These are phyloP conservation scores for Bombus affinis DNA, from an alignment of 1,140 invertebrate species.

Conservation along the genomic window DNA sequence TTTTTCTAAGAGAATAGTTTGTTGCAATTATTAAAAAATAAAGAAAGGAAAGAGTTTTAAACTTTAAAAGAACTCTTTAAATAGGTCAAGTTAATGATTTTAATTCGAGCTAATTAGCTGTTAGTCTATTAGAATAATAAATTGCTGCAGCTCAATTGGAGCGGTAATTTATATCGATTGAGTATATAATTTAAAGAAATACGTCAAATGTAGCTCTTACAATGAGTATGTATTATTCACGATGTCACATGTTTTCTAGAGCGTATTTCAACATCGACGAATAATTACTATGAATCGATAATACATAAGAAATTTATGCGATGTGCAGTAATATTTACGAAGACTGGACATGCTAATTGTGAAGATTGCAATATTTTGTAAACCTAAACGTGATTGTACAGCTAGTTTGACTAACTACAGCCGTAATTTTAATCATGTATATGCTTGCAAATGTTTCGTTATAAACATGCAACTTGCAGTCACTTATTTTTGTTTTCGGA, in stretches of 20 bases:
- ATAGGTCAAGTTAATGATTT: slow-evolving; percentile 12
- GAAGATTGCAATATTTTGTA: slow-evolving; percentile 54
- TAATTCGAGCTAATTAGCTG: slow-evolving; percentile 22
- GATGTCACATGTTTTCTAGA: slow-evolving; percentile 24
- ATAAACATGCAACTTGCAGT: slow-evolving; percentile 9
- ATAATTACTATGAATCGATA: slow-evolving; percentile 23
- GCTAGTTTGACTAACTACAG: slow-evolving; percentile 40
- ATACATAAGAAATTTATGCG: slow-evolving; percentile 15
- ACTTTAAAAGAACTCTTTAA: not conserved
- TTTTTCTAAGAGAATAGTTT: slow-evolving; percentile 19
- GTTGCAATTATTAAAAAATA: slow-evolving; percentile 14
- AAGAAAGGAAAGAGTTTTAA: not conserved
- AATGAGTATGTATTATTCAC: slow-evolving; percentile 8
- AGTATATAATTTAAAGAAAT: slow-evolving; percentile 31
- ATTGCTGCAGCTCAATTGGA: slow-evolving; percentile 27
- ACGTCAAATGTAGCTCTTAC: slow-evolving; percentile 27
- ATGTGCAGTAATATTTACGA: slow-evolving; percentile 32
- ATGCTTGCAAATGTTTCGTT: slow-evolving; percentile 38
- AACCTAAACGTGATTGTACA: slow-evolving; percentile 57
- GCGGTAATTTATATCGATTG: slow-evolving; percentile 15
- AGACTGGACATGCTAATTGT: slow-evolving; percentile 42
- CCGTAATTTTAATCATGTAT: slow-evolving; percentile 42
- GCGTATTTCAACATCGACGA: slow-evolving; percentile 23
- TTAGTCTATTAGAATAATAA: slow-evolving; percentile 35
- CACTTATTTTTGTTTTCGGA: slow-evolving; percentile 20